Conservation (phyloP, 2,113 vertebrate species). For the Sminthopsis crassicaudata region DNA sequence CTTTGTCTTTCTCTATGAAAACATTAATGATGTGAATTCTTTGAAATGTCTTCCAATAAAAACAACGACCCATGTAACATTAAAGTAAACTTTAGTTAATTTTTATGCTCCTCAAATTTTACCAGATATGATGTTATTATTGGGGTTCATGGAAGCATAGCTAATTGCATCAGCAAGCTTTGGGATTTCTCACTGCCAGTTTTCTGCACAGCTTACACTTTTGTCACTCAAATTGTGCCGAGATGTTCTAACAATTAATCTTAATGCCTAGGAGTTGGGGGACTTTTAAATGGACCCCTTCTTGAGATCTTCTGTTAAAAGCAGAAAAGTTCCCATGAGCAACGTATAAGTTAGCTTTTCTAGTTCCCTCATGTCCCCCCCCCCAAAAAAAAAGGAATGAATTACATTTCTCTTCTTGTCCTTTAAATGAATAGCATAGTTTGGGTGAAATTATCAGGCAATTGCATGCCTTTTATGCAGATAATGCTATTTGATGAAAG, state of each 20-base stretch:
- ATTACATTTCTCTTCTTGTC: conserved; percentile 91
- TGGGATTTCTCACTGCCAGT: conserved; percentile 80
- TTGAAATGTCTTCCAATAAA: conserved; percentile 20
- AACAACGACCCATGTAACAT: rapidly evolving
- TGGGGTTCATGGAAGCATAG: conserved; percentile 82
- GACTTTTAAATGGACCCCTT: conserved; percentile 85
- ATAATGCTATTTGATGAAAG: conserved; percentile 99
- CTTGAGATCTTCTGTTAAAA: conserved; percentile 85
- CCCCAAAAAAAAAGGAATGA: conserved; percentile 83
- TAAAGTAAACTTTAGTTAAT: conserved; percentile 67
- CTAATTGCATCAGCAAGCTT: conserved; percentile 85
- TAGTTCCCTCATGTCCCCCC: conserved; percentile 54
- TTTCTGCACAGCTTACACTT: conserved; percentile 84
- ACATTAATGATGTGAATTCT: conserved; percentile 9
- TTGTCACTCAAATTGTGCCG: conserved; percentile 80
- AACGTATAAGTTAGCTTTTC: conserved; percentile 85
- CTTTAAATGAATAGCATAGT: conserved; percentile 96
- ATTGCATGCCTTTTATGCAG: conserved; percentile 98
- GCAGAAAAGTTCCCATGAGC: conserved; percentile 87
- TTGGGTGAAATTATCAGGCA: conserved; percentile 95
- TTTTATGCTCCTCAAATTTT: conserved; percentile 75
- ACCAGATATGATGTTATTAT: conserved; percentile 82
- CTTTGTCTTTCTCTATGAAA: conserved; percentile 14
- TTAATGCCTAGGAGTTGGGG: conserved; percentile 72
- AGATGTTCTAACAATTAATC: conserved; percentile 84